Conservation (phyloP, 64 coral and sea anemone genomes). For the Trachythela sp. region DNA sequence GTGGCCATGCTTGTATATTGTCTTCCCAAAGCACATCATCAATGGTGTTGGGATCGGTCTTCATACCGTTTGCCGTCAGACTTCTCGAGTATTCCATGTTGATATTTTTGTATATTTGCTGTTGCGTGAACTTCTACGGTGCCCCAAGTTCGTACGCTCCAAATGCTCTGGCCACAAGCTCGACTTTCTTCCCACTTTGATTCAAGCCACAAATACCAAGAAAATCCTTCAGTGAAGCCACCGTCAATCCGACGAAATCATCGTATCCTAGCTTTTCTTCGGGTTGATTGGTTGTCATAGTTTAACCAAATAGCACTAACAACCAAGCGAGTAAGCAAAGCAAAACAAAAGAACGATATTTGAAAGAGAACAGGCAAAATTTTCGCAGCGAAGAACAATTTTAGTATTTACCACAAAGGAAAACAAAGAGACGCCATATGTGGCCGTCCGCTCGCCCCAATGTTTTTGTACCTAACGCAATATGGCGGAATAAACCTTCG, state of each 20-base stretch:
- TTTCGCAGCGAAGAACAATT: too few relatives aligned
- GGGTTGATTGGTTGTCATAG: constrained; percentile 1
- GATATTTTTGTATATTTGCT: neutral
- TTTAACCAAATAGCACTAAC: too few relatives aligned
- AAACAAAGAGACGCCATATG: too few relatives aligned
- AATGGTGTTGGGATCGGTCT: constrained; percentile 29
- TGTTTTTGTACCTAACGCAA: too few relatives aligned
- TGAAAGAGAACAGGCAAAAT: too few relatives aligned
- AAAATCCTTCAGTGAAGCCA: constrained; percentile 36
- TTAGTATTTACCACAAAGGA: too few relatives aligned
- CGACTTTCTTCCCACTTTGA: constrained; percentile 35
- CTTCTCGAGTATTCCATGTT: neutral
- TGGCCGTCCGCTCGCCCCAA: too few relatives aligned
- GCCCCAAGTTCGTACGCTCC: neutral
- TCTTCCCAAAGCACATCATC: constrained; percentile 25
- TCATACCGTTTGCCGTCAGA: neutral
- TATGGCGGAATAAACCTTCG: too few relatives aligned
- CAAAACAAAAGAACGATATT: too few relatives aligned
- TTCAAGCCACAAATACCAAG: constrained; percentile 37
- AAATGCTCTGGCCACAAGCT: constrained; percentile 44
- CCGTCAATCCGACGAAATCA: constrained; percentile 33
- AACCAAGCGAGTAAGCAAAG: too few relatives aligned
- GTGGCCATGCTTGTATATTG: constrained; percentile 49
- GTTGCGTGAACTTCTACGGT: neutral
- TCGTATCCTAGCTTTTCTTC: too few relatives aligned